phyloP scores from a whole-genome alignment of 2,888 invertebrate genomes.

The Trissolcus brochymenae region DNA sequence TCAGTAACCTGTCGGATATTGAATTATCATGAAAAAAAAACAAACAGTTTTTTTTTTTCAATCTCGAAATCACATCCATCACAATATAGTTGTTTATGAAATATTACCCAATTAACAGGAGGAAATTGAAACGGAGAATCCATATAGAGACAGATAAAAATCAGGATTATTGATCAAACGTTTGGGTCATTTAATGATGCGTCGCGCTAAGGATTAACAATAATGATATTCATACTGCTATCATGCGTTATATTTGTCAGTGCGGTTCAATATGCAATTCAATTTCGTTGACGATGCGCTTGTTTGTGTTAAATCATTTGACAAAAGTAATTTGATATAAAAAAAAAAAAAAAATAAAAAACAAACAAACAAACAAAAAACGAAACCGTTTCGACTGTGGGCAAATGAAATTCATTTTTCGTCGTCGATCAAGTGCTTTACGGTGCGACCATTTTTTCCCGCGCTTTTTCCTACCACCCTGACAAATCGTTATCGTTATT shows the following conservation, averaged over 20 bases:
- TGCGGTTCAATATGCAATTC: constrained; percentile 41
- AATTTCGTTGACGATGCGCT: constrained; percentile 31
- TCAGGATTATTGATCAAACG: constrained; percentile 20
- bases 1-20: too few species aligned
- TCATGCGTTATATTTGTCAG: constrained; percentile 22
- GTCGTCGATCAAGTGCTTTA: neutral
- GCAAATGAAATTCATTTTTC: constrained; percentile 19
- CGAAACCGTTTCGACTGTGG: constrained; percentile 3
- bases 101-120: neutral
- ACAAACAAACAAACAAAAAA: too few species aligned
- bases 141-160: constrained; percentile 14
- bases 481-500: constrained; percentile 33
- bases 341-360: constrained; percentile 30
- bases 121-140: neutral
- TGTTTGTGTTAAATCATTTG: constrained; percentile 38
- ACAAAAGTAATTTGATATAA: constrained; percentile 39
- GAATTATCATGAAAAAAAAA: too few species aligned
- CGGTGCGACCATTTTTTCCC: neutral
- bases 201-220: constrained; percentile 31
- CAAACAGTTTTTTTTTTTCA: too few species aligned
- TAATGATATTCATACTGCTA: constrained; percentile 35
- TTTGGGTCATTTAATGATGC: constrained; percentile 34
- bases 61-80: too few species aligned
- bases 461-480: neutral
- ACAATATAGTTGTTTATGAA: neutral